phyloP scores from a whole-genome alignment of 2,113 vertebrate genomes.

The Cinclus cinclus region DNA sequence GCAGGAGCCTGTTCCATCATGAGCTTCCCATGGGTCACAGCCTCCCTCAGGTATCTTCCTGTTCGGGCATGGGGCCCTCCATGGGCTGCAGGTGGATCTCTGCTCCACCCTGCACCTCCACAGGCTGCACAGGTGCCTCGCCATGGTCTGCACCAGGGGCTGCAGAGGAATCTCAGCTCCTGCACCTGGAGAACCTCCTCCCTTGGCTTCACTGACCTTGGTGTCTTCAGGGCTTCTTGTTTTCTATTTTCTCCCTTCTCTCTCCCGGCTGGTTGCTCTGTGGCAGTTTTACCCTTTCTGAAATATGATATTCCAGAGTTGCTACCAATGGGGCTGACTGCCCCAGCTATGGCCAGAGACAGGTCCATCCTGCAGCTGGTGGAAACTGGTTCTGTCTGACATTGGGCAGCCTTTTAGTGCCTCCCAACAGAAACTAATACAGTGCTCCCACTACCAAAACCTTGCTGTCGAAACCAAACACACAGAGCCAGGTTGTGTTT shows the following conservation, averaged over 20 bases:
- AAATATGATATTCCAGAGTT: neutral
- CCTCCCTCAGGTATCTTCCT: neutral
- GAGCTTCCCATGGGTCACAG: neutral
- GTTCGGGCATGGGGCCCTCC: fast-evolving
- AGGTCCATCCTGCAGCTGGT: fast-evolving
- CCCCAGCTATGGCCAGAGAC: neutral
- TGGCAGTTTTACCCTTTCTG: neutral
- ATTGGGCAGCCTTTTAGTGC: fast-evolving
- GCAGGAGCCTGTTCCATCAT: fast-evolving
- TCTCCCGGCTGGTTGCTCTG: neutral
- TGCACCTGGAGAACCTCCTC: fast-evolving
- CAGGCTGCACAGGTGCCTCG: neutral
- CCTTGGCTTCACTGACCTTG: neutral
- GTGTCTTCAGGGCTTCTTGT: neutral
- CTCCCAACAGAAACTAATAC: neutral
- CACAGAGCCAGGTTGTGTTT: neutral
- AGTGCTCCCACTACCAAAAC: fast-evolving
- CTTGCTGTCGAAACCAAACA: neutral
- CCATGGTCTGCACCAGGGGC: fast-evolving
- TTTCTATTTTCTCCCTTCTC: neutral
- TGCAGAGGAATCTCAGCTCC: neutral
- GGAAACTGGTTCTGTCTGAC: neutral
- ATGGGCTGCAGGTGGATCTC: neutral
- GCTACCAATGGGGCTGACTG: neutral
- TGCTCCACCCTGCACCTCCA: neutral